A percentile compares a stretch with the other conserved stretches of the same genome.
phyloP scores from a whole-genome alignment of 1,140 invertebrate genomes.

The Pseudomyrmex dendroicus region DNA sequence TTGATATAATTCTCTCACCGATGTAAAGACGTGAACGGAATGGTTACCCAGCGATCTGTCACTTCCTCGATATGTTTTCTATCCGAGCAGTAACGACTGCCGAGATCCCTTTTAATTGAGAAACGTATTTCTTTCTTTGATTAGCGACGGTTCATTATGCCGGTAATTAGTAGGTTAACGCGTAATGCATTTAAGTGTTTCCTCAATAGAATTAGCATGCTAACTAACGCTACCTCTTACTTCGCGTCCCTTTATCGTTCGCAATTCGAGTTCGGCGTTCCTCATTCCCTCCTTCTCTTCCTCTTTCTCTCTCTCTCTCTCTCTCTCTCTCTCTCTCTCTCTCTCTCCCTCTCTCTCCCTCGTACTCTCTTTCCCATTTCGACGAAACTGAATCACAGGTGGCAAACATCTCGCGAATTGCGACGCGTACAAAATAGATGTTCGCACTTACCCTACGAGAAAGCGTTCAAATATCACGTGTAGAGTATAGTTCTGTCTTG shows the following conservation, averaged over 20 bases:
- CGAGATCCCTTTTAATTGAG: slow-evolving; percentile 1
- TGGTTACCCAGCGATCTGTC: slow-evolving; percentile 18
- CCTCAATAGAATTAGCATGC: slow-evolving; percentile 77
- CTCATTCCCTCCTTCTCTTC: slow-evolving; percentile 18
- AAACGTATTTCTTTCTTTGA: slow-evolving; percentile 75
- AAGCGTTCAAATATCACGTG: slow-evolving; percentile 40
- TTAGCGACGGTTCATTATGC: slow-evolving; percentile 79
- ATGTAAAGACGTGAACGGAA: slow-evolving; percentile 65
- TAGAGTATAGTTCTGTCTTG: background rate
- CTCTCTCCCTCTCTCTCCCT: no score
- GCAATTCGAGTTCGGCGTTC: slow-evolving; percentile 63
- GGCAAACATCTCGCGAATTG: slow-evolving; percentile 69
- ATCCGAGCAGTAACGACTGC: background rate
- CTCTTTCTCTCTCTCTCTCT: background rate
- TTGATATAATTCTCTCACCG: slow-evolving; percentile 71
- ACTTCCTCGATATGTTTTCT: slow-evolving; percentile 37
- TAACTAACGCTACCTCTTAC: slow-evolving; percentile 70
- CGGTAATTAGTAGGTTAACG: slow-evolving; percentile 76
- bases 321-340: background rate
- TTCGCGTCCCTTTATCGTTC: slow-evolving; percentile 52
- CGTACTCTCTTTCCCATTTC: slow-evolving; percentile 43
- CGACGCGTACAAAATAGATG: slow-evolving; percentile 65
- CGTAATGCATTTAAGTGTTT: slow-evolving; percentile 80
- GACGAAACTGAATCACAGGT: slow-evolving; percentile 69
- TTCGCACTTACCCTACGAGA: slow-evolving; percentile 52